These are phyloP conservation scores for Chaetophractus vellerosus DNA, from an alignment of 2,797 vertebrate species.

Conservation along the genomic window DNA sequence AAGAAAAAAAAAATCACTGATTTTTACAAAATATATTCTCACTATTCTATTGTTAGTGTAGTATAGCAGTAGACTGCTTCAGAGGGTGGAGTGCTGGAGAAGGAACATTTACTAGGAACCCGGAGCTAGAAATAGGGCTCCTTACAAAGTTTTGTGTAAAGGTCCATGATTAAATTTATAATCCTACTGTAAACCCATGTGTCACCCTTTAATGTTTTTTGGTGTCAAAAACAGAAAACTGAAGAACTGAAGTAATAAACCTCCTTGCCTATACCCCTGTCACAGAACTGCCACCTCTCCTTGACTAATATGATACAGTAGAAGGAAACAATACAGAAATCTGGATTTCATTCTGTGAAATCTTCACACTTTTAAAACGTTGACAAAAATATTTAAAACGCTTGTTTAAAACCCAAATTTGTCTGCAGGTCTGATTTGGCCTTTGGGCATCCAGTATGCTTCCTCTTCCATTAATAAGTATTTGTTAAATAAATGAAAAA, in stretches of 20 bases:
- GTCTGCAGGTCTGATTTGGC: not conserved
- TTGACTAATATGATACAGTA: not conserved
- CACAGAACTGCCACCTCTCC: not conserved
- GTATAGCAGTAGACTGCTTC: not conserved
- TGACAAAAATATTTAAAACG: conserved; percentile 2
- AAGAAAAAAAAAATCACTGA: not conserved
- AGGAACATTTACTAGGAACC: not conserved
- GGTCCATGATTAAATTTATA: not conserved
- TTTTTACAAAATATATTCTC: not conserved
- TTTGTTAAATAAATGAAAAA: conserved; percentile 9
- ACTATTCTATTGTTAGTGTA: not conserved
- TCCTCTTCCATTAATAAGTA: not conserved
- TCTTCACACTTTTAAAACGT: conserved; percentile 41
- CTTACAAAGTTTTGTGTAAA: not conserved
- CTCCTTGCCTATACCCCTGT: not conserved
- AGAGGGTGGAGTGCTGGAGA: not conserved
- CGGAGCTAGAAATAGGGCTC: not conserved
- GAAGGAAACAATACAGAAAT: not conserved
- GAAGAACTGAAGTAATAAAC: not conserved
- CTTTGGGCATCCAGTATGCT: not conserved
- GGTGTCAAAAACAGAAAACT: not conserved
- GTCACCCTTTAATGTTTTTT: not conserved
- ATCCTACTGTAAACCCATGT: not conserved
- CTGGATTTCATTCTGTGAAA: not conserved
- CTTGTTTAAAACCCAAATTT: not conserved